These are phyloP conservation scores for Agrochola lota DNA, from an alignment of 2,888 invertebrate genomes.

Conservation along the genomic window DNA sequence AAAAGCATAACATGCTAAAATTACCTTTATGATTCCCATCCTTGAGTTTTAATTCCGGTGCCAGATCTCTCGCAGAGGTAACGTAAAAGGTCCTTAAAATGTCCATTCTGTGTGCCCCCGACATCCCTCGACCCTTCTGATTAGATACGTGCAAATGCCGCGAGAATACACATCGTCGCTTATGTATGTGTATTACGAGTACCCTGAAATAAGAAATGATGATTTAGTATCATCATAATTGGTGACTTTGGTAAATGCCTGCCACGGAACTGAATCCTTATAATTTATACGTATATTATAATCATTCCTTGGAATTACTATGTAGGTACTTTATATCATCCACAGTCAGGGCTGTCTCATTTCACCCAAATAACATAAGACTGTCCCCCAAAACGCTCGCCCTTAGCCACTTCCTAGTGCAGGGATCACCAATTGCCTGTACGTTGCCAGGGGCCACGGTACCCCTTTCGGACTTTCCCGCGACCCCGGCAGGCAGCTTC, in stretches of 20 bases:
- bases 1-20: background rate
- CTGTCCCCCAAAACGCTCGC: no score
- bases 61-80: constrained; percentile 91
- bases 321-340: background rate
- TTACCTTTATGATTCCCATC: constrained; percentile 73
- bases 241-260: background rate
- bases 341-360: background rate
- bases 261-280: no score
- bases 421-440: no score
- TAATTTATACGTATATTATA: background rate
- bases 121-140: constrained; percentile 90
- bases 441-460: no score
- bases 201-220: constrained; percentile 86
- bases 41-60: constrained; percentile 76
- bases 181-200: constrained; percentile 92
- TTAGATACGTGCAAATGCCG: constrained; percentile 91
- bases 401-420: no score
- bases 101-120: constrained; percentile 92
- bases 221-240: background rate
- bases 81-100: constrained; percentile 94
- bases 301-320: background rate
- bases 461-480: no score
- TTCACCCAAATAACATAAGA: background rate
- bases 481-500: no score
- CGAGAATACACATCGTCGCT: constrained; percentile 93